Base-by-base conservation (phyloP, 2,888 invertebrate genomes). In the Euzetes globulus region DNA sequence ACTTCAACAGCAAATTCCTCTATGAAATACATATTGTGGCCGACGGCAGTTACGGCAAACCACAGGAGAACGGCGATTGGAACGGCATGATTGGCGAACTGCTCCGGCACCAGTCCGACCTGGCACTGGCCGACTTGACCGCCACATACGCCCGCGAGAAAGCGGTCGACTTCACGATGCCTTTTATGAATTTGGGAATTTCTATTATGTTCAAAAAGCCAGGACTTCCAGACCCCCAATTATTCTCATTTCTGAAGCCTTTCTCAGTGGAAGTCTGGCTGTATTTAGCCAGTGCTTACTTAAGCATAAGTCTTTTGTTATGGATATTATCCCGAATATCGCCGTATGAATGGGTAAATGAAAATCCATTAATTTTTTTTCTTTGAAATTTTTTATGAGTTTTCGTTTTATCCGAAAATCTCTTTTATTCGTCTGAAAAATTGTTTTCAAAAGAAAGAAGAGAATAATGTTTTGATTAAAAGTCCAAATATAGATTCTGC, bases 11-110 rank as follows among this genome's bases (percentile, higher is more conserved):
- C 27, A 76, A 75, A 33, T 79, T 79, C 75, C 73, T 76, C 29
- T 79, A 78, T 74, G 72, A 71, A n/a, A 75, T 79, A 37, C 75
- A 77, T 58, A 85, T 91, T 72, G 91, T 91, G 81, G 86, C 86
- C 19, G 91, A 91, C 81, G 88, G 88, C 15, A 86, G 87, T 22
- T 91, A 92, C 80, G 93, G 92, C 0, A 86, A 87, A 1, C 84
- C 85, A 11, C 82, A 81, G n/a, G 71, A 80, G 0, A 82, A 81
- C 41, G 82, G 82, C 22, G 78, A 79, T 19, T 86, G 85, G 85
- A 82, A 82, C 75, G 86, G 86, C 19, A 84, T 86, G 83, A 83
- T 86, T n/a, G 82, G 84, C 41, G 85, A 86, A 76, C 79, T 86
- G 4, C 82, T 84, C 52, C 80, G 82, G 50, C 80, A 84, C 82